Conservation (phyloP, 2,797 vertebrate species). For the Lithobates sylvaticus region DNA sequence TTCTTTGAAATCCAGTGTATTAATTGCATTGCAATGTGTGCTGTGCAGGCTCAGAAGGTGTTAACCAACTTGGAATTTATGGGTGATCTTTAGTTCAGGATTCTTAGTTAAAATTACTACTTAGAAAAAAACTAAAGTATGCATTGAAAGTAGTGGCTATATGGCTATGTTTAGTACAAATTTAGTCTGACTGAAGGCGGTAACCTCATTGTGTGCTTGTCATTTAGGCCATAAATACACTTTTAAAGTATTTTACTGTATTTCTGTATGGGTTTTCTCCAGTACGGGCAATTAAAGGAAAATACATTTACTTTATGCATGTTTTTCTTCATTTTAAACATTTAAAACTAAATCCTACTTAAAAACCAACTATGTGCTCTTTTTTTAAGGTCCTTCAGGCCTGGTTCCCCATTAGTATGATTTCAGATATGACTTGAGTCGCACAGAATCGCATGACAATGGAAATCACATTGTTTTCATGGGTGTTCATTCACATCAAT, state of each 20-base stretch:
- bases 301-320: not conserved
- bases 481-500: too few species aligned
- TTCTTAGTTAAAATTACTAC: conserved; percentile 37
- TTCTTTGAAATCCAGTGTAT: conserved; percentile 50
- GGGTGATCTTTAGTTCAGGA: conserved; percentile 48
- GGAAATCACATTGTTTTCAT: too few species aligned
- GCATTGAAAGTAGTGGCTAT: conserved; percentile 15
- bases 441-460: too few species aligned
- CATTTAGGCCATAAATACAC: not conserved
- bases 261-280: not conserved
- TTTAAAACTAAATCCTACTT: not conserved
- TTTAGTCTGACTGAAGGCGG: not conserved
- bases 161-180: conserved; percentile 11
- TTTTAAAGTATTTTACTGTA: not conserved
- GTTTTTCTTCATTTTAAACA: not conserved
- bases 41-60: conserved; percentile 52
- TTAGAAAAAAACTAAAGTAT: conserved; percentile 35
- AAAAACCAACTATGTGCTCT: not conserved
- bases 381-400: too few species aligned
- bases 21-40: conserved; percentile 58
- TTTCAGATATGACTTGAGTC: too few species aligned
- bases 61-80: conserved; percentile 60
- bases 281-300: not conserved
- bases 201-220: not conserved
- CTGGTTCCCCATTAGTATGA: too few species aligned